Conservation (phyloP, 1,140 invertebrate genomes). For the Philopotamus ludificatus region DNA sequence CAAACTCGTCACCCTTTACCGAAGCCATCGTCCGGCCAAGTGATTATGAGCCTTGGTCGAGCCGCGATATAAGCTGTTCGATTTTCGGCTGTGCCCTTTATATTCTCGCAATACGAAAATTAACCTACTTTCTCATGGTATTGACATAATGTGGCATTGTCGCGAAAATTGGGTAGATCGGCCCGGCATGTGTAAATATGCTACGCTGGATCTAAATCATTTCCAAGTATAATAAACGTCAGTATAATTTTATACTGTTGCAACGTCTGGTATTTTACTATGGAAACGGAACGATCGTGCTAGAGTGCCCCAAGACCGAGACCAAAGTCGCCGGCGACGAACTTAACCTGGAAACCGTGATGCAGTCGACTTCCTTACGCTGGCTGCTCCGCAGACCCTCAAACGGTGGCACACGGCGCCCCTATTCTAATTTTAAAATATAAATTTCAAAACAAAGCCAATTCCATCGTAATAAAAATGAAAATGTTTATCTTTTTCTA, state of each 20-base stretch:
- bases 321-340: conserved; percentile 15
- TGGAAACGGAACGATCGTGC: conserved; percentile 7
- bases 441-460: no score
- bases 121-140: neutral
- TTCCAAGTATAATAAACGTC: conserved; percentile 4
- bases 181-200: neutral
- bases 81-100: no score
- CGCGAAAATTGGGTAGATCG: neutral
- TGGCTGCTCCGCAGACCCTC: conserved; percentile 7
- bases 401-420: neutral
- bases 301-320: conserved; percentile 3
- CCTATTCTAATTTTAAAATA: no score
- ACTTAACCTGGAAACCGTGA: conserved; percentile 36
- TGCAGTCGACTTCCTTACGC: conserved; percentile 33
- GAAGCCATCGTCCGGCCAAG: no score
- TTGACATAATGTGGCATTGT: conserved; percentile 3
- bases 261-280: neutral
- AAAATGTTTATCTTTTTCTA: no score
- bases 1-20: no score
- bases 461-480: no score
- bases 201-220: conserved; percentile 1
- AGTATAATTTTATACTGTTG: conserved; percentile 2
- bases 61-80: no score
- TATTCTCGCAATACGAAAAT: no score
- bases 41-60: no score